Conservation (phyloP, 2,113 vertebrate species). For the Stictonetta naevosa region DNA sequence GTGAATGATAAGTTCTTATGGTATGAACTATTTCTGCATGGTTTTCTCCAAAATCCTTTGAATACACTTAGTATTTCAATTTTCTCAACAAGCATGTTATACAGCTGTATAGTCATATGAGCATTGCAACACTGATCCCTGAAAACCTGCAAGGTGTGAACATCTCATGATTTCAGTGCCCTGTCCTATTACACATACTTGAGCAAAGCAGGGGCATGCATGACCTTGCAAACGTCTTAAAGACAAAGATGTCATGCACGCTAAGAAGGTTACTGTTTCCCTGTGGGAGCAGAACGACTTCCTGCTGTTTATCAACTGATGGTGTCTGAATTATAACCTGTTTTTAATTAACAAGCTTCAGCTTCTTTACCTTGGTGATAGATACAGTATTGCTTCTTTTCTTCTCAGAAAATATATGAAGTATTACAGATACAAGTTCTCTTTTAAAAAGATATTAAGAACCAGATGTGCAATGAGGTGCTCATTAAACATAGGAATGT, state of each 20-base stretch:
- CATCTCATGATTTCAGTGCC: background rate
- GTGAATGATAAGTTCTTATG: background rate
- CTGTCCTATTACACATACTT: rapidly evolving
- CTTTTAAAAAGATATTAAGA: background rate
- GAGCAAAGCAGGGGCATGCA: background rate
- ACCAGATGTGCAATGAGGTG: background rate
- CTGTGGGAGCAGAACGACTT: background rate
- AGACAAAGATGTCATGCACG: rapidly evolving
- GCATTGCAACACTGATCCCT: background rate
- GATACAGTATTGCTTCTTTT: background rate
- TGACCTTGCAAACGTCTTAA: background rate
- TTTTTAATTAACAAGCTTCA: background rate
- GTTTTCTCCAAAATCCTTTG: rapidly evolving
- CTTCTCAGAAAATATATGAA: background rate
- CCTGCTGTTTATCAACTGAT: background rate
- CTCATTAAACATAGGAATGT: background rate
- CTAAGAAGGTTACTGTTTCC: background rate
- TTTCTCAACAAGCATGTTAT: rapidly evolving
- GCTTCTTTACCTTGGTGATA: background rate
- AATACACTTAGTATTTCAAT: background rate
- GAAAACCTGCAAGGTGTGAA: background rate
- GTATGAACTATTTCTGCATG: background rate
- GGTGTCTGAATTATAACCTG: background rate
- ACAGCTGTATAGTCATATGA: rapidly evolving
- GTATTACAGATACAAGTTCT: background rate